Conservation (phyloP, 2,797 vertebrate species). For the Centropyge bicolor region DNA sequence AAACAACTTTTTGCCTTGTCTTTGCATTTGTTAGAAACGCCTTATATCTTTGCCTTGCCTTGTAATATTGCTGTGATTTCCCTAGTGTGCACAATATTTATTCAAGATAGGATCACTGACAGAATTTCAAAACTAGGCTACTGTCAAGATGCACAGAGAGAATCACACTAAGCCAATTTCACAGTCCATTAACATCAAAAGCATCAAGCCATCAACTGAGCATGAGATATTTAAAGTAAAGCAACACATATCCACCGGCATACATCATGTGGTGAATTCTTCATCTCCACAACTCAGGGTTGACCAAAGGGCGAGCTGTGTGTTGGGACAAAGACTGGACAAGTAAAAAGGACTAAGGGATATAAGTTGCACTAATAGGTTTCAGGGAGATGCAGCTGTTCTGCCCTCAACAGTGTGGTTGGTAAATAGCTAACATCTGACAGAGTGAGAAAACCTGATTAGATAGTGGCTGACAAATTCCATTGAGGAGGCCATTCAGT, state of each 20-base stretch:
- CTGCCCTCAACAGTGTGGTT: constrained; percentile 14
- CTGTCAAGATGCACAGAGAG: constrained; percentile 11
- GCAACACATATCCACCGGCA: constrained; percentile 1
- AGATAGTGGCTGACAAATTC: constrained; percentile 81
- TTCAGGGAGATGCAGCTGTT: constrained; percentile 12
- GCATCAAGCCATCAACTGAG: constrained; percentile 27
- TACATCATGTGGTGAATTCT: constrained; percentile 32
- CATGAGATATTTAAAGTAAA: constrained; percentile 38
- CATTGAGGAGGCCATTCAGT: constrained; percentile 46
- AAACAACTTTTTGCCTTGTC: not conserved
- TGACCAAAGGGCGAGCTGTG: constrained; percentile 23
- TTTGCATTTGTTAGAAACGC: constrained; percentile 11
- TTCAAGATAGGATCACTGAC: constrained; percentile 16
- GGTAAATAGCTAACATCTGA: constrained; percentile 56
- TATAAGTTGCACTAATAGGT: constrained; percentile 4
- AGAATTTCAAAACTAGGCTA: constrained; percentile 22
- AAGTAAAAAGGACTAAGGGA: constrained; percentile 32
- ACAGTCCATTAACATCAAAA: constrained; percentile 47
- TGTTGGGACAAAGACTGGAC: constrained; percentile 10
- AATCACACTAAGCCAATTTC: constrained; percentile 48
- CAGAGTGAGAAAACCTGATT: constrained; percentile 71
- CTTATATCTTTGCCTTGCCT: not conserved
- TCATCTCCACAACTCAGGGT: constrained; percentile 15
- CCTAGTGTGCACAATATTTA: constrained; percentile 17
- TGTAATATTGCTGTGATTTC: constrained; percentile 27